Base-by-base conservation (phyloP, 2,113 vertebrate species). In the Vulpes lagopus region DNA sequence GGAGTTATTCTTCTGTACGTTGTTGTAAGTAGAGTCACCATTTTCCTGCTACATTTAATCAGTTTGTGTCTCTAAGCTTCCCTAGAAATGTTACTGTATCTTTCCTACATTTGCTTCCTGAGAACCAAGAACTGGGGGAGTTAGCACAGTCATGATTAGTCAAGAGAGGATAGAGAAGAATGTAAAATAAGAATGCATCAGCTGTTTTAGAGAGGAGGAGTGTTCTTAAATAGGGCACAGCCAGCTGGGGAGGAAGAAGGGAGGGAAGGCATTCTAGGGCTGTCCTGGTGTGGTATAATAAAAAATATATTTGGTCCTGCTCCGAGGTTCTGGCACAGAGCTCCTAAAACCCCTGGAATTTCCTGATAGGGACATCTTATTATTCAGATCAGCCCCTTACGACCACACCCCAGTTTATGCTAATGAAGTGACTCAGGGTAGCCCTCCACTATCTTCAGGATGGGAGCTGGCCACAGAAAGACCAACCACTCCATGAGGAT, bases 51-150 rank as follows among this genome's bases (percentile, higher is more conserved):
- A 7, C 53, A 57, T 43, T 79, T 80, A 76, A 67, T 69, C 30
- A 59, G 59, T 57, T 17, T 30, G 30, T 35, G 67, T 80, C 80
- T 85, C 92, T 43, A 79, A 80, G 80, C 85, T 73, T 94, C 91
- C 95, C 67, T 11, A 96, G 95, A 95, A 98, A 97, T 88, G 97
- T 88, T 94, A 92, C 96, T 97, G 43, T 86, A 94, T 97, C 96
- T 94, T 95, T 74, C 84, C 91, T 92, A 11, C 65, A 67, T 78
- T 95, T 74, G 78, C 90, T 97, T 96, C 95, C 97, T 91, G 94
- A 96, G 91, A 85, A 89, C 57, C 25, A 74, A 94, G 94, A 86
- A 76, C 69, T 1, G 65, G 57, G 83, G 92, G 88, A 90, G 81
- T 83, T 83, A 62, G 30, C 64, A 38, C n/a, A 90, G 59, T 69